Evolutionary conservation across 2,797 vertebrate genomes (phyloP), one percentile per base, ranked within the genome.

Genomic region (Diplodus puntazzo): DNA sequence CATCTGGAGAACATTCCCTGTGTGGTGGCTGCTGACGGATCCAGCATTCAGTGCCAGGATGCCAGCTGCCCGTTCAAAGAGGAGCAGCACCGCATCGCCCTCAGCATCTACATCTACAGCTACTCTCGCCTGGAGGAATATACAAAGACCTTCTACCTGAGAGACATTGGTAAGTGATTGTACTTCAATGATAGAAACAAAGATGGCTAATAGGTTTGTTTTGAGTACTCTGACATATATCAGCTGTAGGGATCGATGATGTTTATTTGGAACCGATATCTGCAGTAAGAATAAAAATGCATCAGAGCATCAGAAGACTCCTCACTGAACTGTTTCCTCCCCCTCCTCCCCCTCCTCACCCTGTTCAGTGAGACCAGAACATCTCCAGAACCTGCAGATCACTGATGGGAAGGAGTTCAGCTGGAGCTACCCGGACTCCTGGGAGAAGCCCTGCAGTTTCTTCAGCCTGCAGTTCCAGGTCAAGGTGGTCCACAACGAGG

Each of bases 401-500:
- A 66, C 20, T 1, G 13, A 80, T 0, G 87, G 69, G 0, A 87
- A 55, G 0, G 48, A 69, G 27, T 94, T 95, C 78, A 72, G 23
- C 27, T 95, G 95, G 95, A 68, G 52, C 25, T 84, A 84, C 74
- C 94, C 95, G 0, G 80, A 86, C 5, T 87, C 92, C 20, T 96
- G 95, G 95, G 90, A 92, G 59, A 77, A 46, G 9, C 95, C 95
- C 16, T 71, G 83, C 60, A 60, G 83, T 18, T 96, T 39, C 84
- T 96, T 87, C 27, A 21, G 71, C 16, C 92, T 96, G 30, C 59
- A 77, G 3, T 96, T 94, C 49, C 76, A 95, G 73, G 90, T 95
- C 73, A 95, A 92, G 77, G 70, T 92, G 34, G 76, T 95, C 62
- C 61, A 25, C 0, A 55, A 21, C 0, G 57, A 17, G 9, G 25